A percentile compares a stretch with the other conserved stretches of the same genome.
phyloP scores from a whole-genome alignment of 2,888 invertebrate genomes.

The Dinocampus coccinellae region DNA sequence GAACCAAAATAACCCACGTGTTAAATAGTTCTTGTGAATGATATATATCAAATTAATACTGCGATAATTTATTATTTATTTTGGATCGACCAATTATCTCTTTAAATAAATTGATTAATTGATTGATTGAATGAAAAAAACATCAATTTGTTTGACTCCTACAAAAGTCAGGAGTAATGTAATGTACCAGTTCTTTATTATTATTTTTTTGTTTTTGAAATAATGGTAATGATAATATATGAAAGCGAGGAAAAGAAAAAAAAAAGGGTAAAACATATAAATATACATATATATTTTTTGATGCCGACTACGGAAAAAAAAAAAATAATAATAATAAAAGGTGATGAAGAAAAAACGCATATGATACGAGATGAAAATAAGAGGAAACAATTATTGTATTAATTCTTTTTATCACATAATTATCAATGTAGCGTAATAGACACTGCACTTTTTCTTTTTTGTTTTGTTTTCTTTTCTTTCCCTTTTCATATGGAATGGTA shows the following conservation, averaged over 20 bases:
- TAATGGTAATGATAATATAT: not conserved
- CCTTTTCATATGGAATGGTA: too few species aligned
- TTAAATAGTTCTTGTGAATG: not conserved
- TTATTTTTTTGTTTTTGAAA: not conserved
- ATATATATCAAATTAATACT: not conserved
- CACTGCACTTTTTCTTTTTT: not conserved
- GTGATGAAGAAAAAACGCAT: conserved; percentile 6
- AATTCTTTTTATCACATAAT: not conserved
- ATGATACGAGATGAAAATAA: not conserved
- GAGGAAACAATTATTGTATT: not conserved
- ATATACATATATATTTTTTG: conserved; percentile 13
- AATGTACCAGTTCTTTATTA: not conserved
- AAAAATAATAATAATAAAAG: not conserved
- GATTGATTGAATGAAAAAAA: not conserved
- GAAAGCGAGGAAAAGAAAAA: conserved; percentile 4
- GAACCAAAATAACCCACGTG: not conserved
- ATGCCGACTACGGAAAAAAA: conserved; percentile 45
- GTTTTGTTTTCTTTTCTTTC: not conserved
- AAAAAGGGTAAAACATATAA: not conserved
- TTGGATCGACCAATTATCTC: not conserved
- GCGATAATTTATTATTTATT: conserved; percentile 9
- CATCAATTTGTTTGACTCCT: too few species aligned
- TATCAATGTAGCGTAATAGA: not conserved
- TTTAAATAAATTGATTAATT: not conserved
- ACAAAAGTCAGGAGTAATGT: not conserved